Evolutionary conservation across 2,797 vertebrate genomes (phyloP).

Genomic region (Adrianichthys oophorus): DNA sequence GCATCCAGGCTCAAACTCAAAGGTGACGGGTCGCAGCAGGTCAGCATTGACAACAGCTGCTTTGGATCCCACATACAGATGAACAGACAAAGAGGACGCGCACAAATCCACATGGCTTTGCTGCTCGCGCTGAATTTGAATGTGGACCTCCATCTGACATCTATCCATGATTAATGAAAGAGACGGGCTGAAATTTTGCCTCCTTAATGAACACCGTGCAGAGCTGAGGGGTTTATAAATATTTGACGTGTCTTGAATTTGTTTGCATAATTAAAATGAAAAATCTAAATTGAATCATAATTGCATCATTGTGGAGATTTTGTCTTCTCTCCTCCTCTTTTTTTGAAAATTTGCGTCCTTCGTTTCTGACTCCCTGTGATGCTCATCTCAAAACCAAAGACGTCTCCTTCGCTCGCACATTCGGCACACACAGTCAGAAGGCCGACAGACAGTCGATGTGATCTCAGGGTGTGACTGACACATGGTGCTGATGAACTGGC

Average conservation of each 20-base stretch:
- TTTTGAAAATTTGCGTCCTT: constrained; percentile 42
- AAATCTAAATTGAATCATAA: constrained; percentile 75
- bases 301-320: constrained; percentile 67
- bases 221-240: constrained; percentile 71
- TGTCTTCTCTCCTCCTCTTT: constrained; percentile 30
- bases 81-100: constrained; percentile 16
- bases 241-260: constrained; percentile 73
- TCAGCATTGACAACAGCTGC: constrained; percentile 19
- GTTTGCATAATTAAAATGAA: constrained; percentile 74
- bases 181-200: constrained; percentile 60
- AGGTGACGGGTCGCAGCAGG: constrained; percentile 20
- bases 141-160: constrained; percentile 70
- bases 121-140: constrained; percentile 56
- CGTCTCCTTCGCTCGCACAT: constrained; percentile 24
- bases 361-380: constrained; percentile 38
- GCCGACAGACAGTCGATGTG: constrained; percentile 68
- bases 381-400: constrained; percentile 38
- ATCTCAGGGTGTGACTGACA: constrained; percentile 68
- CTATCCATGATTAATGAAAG: constrained; percentile 74
- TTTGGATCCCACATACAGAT: constrained; percentile 19
- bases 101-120: constrained; percentile 7
- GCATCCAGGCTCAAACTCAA: not conserved
- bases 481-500: constrained; percentile 65
- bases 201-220: constrained; percentile 68
- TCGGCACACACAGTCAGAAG: constrained; percentile 33